Evolutionary conservation across 2,888 invertebrate species (phyloP), one percentile per base, ranked within the genome.

Genomic region (Rhimphoctona megacephalus): DNA sequence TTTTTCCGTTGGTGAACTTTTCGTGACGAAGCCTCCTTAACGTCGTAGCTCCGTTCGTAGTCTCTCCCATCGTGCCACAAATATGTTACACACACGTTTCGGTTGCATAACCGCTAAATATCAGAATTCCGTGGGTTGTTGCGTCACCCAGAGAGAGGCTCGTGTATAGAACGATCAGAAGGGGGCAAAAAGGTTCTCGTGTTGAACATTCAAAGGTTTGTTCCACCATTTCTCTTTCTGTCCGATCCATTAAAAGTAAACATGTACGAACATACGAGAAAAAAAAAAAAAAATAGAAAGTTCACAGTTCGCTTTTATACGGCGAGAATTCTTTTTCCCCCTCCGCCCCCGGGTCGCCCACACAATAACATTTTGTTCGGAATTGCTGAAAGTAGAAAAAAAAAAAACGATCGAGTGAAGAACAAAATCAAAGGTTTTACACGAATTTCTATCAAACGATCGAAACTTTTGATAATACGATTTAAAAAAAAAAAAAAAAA

Each of bases 51-150:
- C 39, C 9, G 7, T 9, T 39, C 39, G 39, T 7, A 7, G 39
- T 54, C 73, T 11, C 39, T n/a, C 39, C n/a, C 52, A 54, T n/a
- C 22, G 22, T 5, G 36, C 36, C 14, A 36, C 30, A 17, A 52
- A 52, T 22, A 33, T 30, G 61, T 61, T 74, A 57, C 57, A 57
- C 43, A 46, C 49, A 36, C 25, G 72, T 52, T 52, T n/a, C 14
- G 36, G 36, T 80, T 72, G 70, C 80, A 70, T 72, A 80, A 80
- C 46, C 30, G 46, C 33, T 80, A 61, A 80, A 80, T 61, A 80
- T 80, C 80, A 72, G 61, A 70, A 80, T 39, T 80, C 80, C 61
- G 52, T 46, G 61, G 43, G 33, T 30, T 17, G 70, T 80, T 80
- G 61, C 80, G 61, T 80, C 80, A 72, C 39, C 19, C 61, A 6